These are phyloP conservation scores for Microtus pennsylvanicus DNA, from an alignment of 2,113 vertebrate species.

Conservation along the genomic window DNA sequence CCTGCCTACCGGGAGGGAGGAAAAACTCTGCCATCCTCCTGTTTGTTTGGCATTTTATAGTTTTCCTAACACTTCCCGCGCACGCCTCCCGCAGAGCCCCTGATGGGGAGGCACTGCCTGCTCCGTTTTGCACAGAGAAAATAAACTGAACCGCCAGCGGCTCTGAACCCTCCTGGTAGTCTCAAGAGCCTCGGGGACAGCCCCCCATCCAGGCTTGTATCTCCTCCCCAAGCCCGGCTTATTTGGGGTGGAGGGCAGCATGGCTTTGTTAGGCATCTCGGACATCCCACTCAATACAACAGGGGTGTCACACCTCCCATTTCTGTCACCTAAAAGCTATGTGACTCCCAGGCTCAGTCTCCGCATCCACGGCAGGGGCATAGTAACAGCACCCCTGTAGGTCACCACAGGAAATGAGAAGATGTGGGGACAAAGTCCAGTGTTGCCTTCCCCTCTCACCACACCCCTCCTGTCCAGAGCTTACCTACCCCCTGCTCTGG, in stretches of 20 bases:
- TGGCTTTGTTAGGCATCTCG: background rate
- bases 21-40: background rate
- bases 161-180: background rate
- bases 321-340: background rate
- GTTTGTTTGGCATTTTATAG: conserved; percentile 48
- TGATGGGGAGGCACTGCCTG: background rate
- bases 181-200: background rate
- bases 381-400: too few relatives aligned
- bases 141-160: background rate
- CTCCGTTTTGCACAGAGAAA: background rate
- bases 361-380: background rate
- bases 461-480: background rate
- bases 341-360: background rate
- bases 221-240: background rate
- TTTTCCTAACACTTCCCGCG: conserved; percentile 43
- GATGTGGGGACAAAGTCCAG: background rate
- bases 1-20: background rate
- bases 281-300: background rate
- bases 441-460: rapidly evolving
- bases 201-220: background rate
- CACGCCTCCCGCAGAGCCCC: background rate
- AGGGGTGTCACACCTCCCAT: background rate
- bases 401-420: background rate
- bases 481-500: background rate
- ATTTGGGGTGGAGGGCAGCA: too few relatives aligned